Percentiles rank a stretch among this genome's conserved stretches.
Evolutionary conservation across 2,888 invertebrate species (phyloP).

Genomic region (Acrocyrtus sp.): DNA sequence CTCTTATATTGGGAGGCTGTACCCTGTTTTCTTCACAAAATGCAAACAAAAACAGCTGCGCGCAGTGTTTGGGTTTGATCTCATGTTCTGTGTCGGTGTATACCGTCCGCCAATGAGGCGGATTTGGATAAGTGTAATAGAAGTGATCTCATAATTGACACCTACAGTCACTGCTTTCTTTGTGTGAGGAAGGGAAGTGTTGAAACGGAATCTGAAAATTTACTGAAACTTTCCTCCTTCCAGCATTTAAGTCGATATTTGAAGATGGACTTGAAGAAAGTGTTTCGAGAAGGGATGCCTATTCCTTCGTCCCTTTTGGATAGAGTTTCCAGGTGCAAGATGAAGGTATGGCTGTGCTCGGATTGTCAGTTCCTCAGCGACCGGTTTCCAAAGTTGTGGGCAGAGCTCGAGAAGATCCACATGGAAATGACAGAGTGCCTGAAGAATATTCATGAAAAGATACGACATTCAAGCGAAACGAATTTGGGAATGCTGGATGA

Average conservation of each 20-base stretch:
- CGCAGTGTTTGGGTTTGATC: too few relatives aligned
- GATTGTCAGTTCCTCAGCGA: not conserved
- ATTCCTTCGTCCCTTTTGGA: not conserved
- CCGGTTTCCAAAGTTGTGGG: not conserved
- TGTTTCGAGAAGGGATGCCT: not conserved
- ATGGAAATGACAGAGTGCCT: too few relatives aligned
- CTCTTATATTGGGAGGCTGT: too few relatives aligned
- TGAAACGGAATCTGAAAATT: not conserved
- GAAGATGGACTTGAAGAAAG: not conserved
- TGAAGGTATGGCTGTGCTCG: not conserved
- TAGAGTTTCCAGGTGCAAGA: not conserved
- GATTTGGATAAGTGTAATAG: too few relatives aligned
- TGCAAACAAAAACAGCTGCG: too few relatives aligned
- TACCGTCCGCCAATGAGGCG: too few relatives aligned
- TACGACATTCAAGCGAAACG: too few relatives aligned
- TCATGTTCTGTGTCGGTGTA: too few relatives aligned
- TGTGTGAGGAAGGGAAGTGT: not conserved
- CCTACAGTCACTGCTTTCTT: not conserved
- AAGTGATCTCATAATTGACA: not conserved
- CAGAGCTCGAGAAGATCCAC: not conserved
- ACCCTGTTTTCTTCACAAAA: too few relatives aligned
- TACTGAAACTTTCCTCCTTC: not conserved
- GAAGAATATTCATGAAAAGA: too few relatives aligned
- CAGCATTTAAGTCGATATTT: not conserved
- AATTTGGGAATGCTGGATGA: too few relatives aligned